These are phyloP conservation scores for Xanthorhoe designata DNA, from an alignment of 2,888 invertebrate genomes.

Conservation along the genomic window DNA sequence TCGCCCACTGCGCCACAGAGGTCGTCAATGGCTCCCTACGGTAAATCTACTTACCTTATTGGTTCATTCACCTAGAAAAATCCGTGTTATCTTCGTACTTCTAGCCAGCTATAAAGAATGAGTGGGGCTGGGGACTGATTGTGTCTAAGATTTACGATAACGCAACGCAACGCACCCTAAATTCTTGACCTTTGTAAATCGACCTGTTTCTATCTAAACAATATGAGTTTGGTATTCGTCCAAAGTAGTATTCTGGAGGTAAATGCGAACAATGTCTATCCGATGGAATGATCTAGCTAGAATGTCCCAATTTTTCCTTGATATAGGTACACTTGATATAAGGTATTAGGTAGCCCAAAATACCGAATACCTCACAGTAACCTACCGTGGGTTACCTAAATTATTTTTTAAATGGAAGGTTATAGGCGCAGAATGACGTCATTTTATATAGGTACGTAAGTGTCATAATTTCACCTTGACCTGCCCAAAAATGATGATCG, in stretches of 20 bases:
- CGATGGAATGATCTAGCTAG: background rate
- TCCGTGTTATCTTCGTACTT: background rate
- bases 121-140: constrained; percentile 7
- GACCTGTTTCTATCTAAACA: background rate
- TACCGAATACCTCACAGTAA: no score
- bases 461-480: constrained; percentile 1
- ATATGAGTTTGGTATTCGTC: background rate
- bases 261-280: background rate
- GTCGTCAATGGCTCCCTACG: background rate
- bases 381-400: no score
- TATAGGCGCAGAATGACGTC: background rate
- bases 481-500: background rate
- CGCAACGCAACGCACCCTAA: constrained; percentile 1
- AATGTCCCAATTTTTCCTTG: no score
- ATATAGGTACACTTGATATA: no score
- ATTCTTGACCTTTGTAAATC: constrained; percentile 5
- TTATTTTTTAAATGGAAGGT: no score
- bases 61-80: constrained; percentile 14
- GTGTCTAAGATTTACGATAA: background rate
- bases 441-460: background rate
- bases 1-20: no score
- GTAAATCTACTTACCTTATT: background rate
- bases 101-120: constrained; percentile 4
- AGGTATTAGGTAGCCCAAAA: no score
- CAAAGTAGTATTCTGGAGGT: background rate